A percentile compares a stretch with the other conserved stretches of the same genome.
These are phyloP conservation scores for Laterallus jamaicensis DNA, from an alignment of 2,113 vertebrate species.

Conservation along the genomic window DNA sequence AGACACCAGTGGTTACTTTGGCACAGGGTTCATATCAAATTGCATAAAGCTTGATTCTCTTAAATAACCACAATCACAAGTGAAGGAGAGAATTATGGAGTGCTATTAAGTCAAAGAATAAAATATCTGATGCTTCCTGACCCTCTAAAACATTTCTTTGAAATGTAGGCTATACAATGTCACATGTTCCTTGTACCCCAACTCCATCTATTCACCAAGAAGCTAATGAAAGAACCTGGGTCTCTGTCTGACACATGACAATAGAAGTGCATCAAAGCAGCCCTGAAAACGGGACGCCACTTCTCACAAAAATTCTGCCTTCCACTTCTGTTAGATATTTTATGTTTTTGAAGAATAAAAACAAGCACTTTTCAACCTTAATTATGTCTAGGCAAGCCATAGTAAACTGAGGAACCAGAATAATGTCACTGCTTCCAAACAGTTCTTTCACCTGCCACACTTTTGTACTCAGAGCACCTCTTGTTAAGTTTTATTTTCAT, in stretches of 20 bases:
- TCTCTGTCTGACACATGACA: neutral
- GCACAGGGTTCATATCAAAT: neutral
- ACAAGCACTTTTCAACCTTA: neutral
- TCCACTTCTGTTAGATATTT: neutral
- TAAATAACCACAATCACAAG: neutral
- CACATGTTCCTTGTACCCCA: neutral
- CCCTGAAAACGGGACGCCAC: neutral
- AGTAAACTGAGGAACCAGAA: neutral
- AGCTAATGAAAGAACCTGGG: neutral
- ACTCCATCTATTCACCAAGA: neutral
- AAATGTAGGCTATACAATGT: neutral
- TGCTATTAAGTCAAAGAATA: neutral
- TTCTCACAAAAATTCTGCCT: neutral
- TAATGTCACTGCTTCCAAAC: neutral
- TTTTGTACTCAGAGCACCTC: neutral
- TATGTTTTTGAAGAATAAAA: neutral
- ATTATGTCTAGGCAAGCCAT: neutral
- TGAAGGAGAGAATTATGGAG: neutral
- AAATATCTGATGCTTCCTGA: neutral
- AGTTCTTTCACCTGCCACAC: neutral
- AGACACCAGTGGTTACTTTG: neutral
- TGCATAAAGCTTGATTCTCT: neutral
- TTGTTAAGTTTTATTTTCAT: neutral
- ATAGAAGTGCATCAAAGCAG: neutral
- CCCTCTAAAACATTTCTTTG: neutral